Percentiles rank a stretch among this genome's conserved stretches.
Conservation (phyloP, 2,888 invertebrate species). For the Branchellion lobata region DNA sequence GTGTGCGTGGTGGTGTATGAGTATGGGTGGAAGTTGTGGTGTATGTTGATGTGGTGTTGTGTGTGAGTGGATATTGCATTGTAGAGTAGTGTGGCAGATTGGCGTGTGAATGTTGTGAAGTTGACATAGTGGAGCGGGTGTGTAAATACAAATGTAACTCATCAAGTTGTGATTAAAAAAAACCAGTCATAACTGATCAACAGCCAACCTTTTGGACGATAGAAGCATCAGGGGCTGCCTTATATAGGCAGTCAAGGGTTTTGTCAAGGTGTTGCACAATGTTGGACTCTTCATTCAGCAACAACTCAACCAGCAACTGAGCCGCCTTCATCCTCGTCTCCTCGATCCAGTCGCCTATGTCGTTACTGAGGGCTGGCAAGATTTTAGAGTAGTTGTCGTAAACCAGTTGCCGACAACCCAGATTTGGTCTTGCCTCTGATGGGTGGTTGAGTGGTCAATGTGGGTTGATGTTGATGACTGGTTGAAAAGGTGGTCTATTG, state of each 20-base stretch:
- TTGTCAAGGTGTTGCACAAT: conserved; percentile 70
- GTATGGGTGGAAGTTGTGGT: not conserved
- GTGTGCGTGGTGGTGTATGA: not conserved
- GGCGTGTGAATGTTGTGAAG: not conserved
- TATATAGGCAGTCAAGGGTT: conserved; percentile 68
- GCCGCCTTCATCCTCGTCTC: conserved; percentile 73
- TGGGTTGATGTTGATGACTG: too few species aligned
- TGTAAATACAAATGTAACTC: not conserved
- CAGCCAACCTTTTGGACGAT: too few species aligned
- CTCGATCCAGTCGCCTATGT: conserved; percentile 75
- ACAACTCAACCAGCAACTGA: conserved; percentile 73
- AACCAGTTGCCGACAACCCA: conserved; percentile 80
- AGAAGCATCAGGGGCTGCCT: conserved; percentile 68
- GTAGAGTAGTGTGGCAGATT: not conserved
- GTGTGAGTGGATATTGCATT: not conserved
- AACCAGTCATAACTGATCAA: too few species aligned
- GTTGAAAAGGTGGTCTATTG: not conserved
- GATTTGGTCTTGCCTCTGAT: conserved; percentile 71
- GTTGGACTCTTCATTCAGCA: conserved; percentile 74
- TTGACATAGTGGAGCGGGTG: too few species aligned
- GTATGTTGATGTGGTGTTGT: not conserved
- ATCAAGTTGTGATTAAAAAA: not conserved
- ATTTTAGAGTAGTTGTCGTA: conserved; percentile 73
- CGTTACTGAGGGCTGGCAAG: conserved; percentile 71
- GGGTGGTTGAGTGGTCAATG: too few species aligned